phyloP scores from a whole-genome alignment of 1,140 invertebrate species.

The Drosophila aff. region DNA sequence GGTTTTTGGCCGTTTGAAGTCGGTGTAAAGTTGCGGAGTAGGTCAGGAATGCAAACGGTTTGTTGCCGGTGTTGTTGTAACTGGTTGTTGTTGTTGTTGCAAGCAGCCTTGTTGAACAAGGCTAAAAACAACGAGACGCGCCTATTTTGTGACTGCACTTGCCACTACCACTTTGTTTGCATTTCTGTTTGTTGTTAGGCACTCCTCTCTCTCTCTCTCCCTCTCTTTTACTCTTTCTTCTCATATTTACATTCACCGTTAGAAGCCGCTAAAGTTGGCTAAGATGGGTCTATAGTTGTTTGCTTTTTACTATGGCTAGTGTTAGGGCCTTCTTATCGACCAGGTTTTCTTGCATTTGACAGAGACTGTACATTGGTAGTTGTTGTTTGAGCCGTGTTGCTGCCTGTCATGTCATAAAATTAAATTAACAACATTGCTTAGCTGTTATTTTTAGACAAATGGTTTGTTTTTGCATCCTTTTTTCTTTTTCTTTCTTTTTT shows the following conservation, averaged over 20 bases:
- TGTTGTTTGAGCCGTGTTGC: constrained; percentile 23
- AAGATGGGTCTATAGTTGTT: constrained; percentile 47
- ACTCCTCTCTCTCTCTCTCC: constrained; percentile 21
- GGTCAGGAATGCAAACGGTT: constrained; percentile 78
- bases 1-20: constrained; percentile 52
- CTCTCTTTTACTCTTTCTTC: constrained; percentile 10
- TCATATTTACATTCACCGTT: constrained; percentile 74
- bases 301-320: constrained; percentile 5
- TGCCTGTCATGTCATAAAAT: constrained; percentile 72
- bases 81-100: constrained; percentile 46
- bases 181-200: constrained; percentile 50
- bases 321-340: constrained; percentile 48
- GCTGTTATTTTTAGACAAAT: constrained; percentile 51
- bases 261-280: constrained; percentile 72
- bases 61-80: constrained; percentile 28
- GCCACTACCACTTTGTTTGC: constrained; percentile 39
- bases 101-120: constrained; percentile 64
- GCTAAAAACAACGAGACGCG: constrained; percentile 70
- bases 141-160: constrained; percentile 69
- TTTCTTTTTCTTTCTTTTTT: constrained; percentile 2
- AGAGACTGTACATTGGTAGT: constrained; percentile 33
- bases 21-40: constrained; percentile 67
- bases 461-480: constrained; percentile 34
- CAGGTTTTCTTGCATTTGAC: constrained; percentile 42
- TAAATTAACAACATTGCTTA: constrained; percentile 61